Conservation (phyloP, 2,888 invertebrate species). For the Cephus rjabovi region DNA sequence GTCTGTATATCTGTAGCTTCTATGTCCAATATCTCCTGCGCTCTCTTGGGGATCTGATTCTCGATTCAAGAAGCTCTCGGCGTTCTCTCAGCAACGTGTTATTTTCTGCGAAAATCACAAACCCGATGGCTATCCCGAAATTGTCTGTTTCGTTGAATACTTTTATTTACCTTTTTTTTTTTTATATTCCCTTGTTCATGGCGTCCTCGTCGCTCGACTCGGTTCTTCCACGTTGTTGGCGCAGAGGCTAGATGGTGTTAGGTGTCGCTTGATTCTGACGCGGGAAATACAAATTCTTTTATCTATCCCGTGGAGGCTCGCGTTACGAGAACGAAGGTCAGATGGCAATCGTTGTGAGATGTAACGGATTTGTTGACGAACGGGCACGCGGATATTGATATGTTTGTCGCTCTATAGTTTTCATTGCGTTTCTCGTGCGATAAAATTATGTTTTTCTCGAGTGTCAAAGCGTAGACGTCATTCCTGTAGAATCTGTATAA, state of each 20-base stretch:
- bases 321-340: not conserved
- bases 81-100: not conserved
- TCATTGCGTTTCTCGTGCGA: not conserved
- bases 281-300: not conserved
- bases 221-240: not conserved
- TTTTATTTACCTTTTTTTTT: not conserved
- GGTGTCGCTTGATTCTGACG: not conserved
- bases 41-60: not conserved
- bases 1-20: not conserved
- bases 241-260: not conserved
- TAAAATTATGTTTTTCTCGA: not conserved
- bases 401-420: not conserved
- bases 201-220: not conserved
- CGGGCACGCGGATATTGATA: not conserved
- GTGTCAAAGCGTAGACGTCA: not conserved
- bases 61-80: not conserved
- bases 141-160: not conserved
- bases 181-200: not conserved
- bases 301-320: not conserved
- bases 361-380: not conserved
- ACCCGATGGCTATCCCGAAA: not conserved
- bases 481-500: not conserved
- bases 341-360: not conserved
- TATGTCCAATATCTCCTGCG: not conserved
- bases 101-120: not conserved